Evolutionary conservation across 2,888 invertebrate species (phyloP), one percentile per base, ranked within the genome.

Genomic region (Noctua comes): DNA sequence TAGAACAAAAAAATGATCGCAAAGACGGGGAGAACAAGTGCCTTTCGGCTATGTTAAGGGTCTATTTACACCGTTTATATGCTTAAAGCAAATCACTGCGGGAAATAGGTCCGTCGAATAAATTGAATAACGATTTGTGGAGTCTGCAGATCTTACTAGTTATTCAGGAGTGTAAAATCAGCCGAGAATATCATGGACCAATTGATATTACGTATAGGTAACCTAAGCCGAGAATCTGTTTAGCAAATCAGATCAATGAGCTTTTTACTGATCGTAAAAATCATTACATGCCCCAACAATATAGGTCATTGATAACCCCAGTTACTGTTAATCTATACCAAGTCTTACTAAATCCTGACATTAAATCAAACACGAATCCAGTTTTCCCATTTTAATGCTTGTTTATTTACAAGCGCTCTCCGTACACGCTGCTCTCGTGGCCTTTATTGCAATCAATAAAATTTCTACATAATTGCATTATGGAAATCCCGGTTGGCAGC

Each of bases 371-470:
- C n/a, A 79, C 1, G 21, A 18, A 40, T 46, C 24, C 51, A 24
- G 24, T 18, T 57, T 64, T 27, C 13, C 6, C 4, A 31, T 16
- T 27, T 31, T 0, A 59, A 48, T 21, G 43, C 18, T 40, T n/a
- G 13, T 72, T 72, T 54, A 5, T 24, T 71, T 16, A 69, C 36
- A 18, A 71, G 7, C 64, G 68, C 46, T 77, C 73, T 46, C 46
- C 31, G 11, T 24, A 36, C 11, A 77, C 89, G 91, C 90, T 77
- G 0, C n/a, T 90, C 81, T 88, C 73, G 72, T 90, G 90, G 92
- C 93, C 91, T 79, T 43, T 27, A 43, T 18, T 73, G 59, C 62
- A 70, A 82, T 84, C 78, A 79, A 84, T 82, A 83, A 85, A 82
- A 77, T 88, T 85, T 86, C 85, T 83, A 84, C 69, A 78, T 79